Conservation (phyloP, 2,113 vertebrate genomes). For the Picathartes gymnocephalus region DNA sequence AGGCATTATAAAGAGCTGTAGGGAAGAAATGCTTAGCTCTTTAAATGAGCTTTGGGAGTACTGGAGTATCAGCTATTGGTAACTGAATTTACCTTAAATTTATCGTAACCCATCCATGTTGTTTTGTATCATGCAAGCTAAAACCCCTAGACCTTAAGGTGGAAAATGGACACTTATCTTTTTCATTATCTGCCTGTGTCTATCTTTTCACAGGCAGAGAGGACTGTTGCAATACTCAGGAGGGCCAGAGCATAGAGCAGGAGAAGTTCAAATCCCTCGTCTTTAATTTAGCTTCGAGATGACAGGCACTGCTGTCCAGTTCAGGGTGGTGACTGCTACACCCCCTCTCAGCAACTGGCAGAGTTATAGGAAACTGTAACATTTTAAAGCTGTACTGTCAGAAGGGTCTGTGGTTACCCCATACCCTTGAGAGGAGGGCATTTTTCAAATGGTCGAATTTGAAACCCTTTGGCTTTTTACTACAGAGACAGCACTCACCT, state of each 20-base stretch:
- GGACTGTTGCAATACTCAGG: not conserved
- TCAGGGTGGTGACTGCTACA: not conserved
- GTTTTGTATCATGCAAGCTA: not conserved
- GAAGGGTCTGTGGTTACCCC: not conserved
- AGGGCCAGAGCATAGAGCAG: not conserved
- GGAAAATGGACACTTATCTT: not conserved
- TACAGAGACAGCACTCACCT: not conserved
- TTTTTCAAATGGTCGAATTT: not conserved
- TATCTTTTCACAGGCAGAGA: not conserved
- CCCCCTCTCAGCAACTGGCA: not conserved
- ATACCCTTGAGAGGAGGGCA: rapidly evolving
- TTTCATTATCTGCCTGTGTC: not conserved
- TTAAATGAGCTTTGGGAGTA: slow-evolving; percentile 5
- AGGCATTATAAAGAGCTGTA: not conserved
- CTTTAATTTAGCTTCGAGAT: not conserved
- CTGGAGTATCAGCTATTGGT: not conserved
- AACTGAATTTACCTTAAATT: not conserved
- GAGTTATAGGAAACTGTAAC: not conserved
- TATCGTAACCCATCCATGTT: not conserved
- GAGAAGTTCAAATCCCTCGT: not conserved
- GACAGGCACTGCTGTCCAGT: not conserved
- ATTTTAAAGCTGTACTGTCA: not conserved
- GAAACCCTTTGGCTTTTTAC: not conserved
- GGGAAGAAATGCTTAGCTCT: not conserved
- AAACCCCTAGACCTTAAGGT: not conserved